Conservation (phyloP, 2,888 invertebrate genomes). For the Drosophila phalerata region DNA sequence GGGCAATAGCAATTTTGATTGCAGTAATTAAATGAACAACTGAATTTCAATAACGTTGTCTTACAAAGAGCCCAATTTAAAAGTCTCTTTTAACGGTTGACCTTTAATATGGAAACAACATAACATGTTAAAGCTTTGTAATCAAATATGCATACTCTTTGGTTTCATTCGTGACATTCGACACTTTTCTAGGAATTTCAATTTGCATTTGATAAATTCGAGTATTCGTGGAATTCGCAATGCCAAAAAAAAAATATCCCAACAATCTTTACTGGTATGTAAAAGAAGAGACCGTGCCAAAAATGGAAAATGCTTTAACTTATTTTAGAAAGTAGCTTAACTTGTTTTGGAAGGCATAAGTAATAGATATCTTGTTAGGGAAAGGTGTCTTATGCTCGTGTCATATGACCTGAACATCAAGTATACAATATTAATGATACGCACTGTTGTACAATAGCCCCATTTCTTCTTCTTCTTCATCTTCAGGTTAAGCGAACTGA, state of each 20-base stretch:
- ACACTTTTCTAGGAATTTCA: slow-evolving; percentile 48
- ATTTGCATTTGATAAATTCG: slow-evolving; percentile 34
- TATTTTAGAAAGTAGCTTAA: background rate
- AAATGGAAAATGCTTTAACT: slow-evolving; percentile 14
- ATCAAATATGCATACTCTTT: background rate
- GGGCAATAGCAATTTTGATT: background rate
- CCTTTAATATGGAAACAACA: background rate
- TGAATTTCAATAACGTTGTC: background rate
- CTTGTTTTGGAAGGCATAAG: background rate
- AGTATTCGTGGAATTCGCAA: slow-evolving; percentile 21
- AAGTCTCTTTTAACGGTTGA: background rate
- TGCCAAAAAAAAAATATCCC: slow-evolving; percentile 24
- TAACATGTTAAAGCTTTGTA: slow-evolving; percentile 3
- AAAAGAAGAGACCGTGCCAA: background rate
- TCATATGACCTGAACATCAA: slow-evolving; percentile 11
- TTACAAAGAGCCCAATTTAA: slow-evolving; percentile 6
- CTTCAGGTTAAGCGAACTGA: slow-evolving; percentile 19
- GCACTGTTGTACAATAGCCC: slow-evolving; percentile 5
- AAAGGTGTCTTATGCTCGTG: background rate
- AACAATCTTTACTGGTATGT: slow-evolving; percentile 16
- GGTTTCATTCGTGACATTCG: slow-evolving; percentile 30
- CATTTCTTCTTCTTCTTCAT: background rate
- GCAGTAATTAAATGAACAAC: slow-evolving; percentile 7
- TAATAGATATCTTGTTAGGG: slow-evolving; percentile 4
- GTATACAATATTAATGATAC: slow-evolving; percentile 29